Evolutionary conservation across 2,888 invertebrate species (phyloP).

Genomic region (Cepaea hortensis): DNA sequence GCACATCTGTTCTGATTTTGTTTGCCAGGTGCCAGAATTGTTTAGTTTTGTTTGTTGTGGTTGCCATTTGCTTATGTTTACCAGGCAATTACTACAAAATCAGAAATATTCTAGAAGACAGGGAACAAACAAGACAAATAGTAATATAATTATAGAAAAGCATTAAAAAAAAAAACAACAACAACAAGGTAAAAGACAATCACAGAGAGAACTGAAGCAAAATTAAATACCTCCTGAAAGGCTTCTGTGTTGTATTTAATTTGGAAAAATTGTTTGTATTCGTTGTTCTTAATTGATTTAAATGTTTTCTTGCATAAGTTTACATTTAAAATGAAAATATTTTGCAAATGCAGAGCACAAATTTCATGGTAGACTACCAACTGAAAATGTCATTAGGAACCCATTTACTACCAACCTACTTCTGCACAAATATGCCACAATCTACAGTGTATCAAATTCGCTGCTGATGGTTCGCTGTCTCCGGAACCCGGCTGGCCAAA

Average conservation of each 20-base stretch:
- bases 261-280: too few relatives aligned
- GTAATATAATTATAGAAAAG: too few relatives aligned
- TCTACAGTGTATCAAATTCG: constrained; percentile 57
- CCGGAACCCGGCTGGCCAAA: constrained; percentile 65
- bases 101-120: too few relatives aligned
- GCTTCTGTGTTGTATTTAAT: too few relatives aligned
- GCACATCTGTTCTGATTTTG: too few relatives aligned
- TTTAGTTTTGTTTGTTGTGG: too few relatives aligned
- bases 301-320: not conserved
- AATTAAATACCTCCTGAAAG: too few relatives aligned
- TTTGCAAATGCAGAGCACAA: not conserved
- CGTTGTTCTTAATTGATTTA: not conserved
- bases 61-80: too few relatives aligned
- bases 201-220: not conserved
- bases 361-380: constrained; percentile 27
- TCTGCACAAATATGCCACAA: not conserved
- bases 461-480: constrained; percentile 50
- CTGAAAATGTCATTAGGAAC: constrained; percentile 19
- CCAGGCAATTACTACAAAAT: too few relatives aligned
- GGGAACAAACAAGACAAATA: too few relatives aligned
- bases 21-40: too few relatives aligned
- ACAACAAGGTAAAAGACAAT: not conserved
- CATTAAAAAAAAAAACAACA: not conserved
- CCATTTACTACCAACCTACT: constrained; percentile 25
- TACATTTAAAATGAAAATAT: not conserved